Evolutionary conservation across 2,113 vertebrate species (phyloP).

Genomic region (Entomyzon cyanotis): DNA sequence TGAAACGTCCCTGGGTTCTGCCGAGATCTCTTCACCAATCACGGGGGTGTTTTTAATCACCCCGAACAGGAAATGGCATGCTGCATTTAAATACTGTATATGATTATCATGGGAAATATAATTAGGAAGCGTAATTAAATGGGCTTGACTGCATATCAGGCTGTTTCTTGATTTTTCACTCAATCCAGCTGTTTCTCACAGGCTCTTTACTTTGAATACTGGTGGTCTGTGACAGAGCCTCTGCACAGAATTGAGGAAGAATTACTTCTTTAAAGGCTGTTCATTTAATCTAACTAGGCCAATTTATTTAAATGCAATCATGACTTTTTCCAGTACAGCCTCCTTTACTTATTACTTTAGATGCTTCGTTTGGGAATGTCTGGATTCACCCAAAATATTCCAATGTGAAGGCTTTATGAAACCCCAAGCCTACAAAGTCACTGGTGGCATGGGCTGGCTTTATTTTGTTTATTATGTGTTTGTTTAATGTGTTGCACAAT

Average conservation of each 20-base stretch:
- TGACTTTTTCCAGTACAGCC: slow-evolving; percentile 25
- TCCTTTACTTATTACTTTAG: background rate
- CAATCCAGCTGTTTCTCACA: slow-evolving; percentile 71
- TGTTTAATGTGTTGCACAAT: background rate
- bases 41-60: slow-evolving; percentile 58
- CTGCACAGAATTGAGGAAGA: slow-evolving; percentile 4
- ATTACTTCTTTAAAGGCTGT: slow-evolving; percentile 44
- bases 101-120: slow-evolving; percentile 73
- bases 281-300: slow-evolving; percentile 55
- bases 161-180: slow-evolving; percentile 59
- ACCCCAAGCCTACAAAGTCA: background rate
- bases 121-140: slow-evolving; percentile 71
- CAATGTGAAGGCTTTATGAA: background rate
- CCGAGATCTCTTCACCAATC: background rate
- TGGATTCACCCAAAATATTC: slow-evolving; percentile 1
- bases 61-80: slow-evolving; percentile 60
- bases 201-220: slow-evolving; percentile 48
- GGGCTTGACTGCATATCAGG: slow-evolving; percentile 51
- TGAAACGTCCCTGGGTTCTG: background rate
- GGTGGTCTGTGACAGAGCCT: slow-evolving; percentile 62
- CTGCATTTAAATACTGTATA: slow-evolving; percentile 63
- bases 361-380: background rate
- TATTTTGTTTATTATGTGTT: background rate
- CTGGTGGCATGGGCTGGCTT: background rate
- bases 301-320: slow-evolving; percentile 61